Evolutionary conservation across 1,140 invertebrate species (phyloP).

Genomic region (Diachasma alloeum): DNA sequence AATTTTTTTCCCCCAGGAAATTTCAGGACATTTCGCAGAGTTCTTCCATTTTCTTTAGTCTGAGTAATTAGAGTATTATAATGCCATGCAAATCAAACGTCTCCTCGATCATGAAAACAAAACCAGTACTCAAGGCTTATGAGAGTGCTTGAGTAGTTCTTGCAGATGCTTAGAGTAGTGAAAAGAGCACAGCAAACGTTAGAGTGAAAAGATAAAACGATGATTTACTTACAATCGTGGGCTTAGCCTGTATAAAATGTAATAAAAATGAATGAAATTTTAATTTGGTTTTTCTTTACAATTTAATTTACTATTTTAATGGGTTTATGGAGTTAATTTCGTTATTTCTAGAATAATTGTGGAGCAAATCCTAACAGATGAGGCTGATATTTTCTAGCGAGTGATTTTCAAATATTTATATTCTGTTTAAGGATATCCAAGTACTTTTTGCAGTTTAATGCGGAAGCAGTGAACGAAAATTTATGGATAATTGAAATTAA

Average conservation of each 20-base stretch:
- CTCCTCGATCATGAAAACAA: neutral
- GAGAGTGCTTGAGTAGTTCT: neutral
- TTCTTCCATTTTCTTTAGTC: neutral
- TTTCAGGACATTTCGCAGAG: no score
- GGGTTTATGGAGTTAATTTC: neutral
- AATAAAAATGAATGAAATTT: conserved; percentile 59
- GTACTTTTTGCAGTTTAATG: no score
- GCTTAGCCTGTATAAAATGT: conserved; percentile 73
- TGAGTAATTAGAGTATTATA: neutral
- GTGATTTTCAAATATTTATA: no score
- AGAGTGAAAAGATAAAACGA: conserved; percentile 32
- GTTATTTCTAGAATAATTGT: no score
- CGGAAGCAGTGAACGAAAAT: no score
- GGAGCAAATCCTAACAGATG: no score
- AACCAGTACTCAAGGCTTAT: neutral
- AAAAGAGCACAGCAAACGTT: conserved; percentile 12
- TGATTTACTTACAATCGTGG: conserved; percentile 75
- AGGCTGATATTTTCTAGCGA: no score
- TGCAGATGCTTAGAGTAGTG: neutral
- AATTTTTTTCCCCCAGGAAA: no score
- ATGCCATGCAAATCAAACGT: neutral
- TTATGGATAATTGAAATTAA: no score
- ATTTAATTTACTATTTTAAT: neutral
- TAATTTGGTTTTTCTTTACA: neutral
- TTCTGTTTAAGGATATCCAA: no score